These are phyloP conservation scores for Oenanthe oenanthe DNA, from an alignment of 2,113 vertebrate species.

Conservation along the genomic window DNA sequence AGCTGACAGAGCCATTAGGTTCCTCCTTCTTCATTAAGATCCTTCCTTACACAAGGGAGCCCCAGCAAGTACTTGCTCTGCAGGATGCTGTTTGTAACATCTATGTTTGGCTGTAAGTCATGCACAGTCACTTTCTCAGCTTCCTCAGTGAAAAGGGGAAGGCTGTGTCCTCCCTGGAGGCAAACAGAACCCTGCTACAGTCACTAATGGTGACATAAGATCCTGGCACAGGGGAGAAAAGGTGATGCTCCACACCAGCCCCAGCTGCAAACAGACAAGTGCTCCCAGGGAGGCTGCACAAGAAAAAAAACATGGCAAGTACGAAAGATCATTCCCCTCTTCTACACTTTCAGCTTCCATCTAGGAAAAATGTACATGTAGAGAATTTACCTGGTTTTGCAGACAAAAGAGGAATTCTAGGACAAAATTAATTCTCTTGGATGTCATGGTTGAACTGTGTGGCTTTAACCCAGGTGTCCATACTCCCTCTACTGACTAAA, in stretches of 20 bases:
- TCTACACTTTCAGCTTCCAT: background rate
- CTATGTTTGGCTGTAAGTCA: background rate
- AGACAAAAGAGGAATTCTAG: background rate
- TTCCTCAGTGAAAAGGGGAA: background rate
- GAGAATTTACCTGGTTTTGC: background rate
- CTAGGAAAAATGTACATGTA: background rate
- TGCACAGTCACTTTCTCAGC: background rate
- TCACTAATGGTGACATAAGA: background rate
- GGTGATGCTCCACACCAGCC: background rate
- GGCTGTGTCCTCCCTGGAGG: background rate
- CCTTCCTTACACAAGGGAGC: background rate
- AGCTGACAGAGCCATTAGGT: background rate
- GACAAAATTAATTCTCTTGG: background rate
- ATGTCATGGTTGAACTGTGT: background rate
- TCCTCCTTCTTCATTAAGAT: background rate
- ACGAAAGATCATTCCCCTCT: background rate
- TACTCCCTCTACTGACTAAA: conserved; percentile 55
- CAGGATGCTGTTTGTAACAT: background rate
- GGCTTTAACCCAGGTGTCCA: background rate
- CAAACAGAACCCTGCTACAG: background rate
- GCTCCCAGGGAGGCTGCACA: background rate
- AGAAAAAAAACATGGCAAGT: background rate
- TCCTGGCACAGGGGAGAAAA: background rate
- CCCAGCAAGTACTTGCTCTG: background rate
- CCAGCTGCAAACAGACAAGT: background rate